phyloP scores from a whole-genome alignment of 2,113 vertebrate genomes.

The Otus sunia region DNA sequence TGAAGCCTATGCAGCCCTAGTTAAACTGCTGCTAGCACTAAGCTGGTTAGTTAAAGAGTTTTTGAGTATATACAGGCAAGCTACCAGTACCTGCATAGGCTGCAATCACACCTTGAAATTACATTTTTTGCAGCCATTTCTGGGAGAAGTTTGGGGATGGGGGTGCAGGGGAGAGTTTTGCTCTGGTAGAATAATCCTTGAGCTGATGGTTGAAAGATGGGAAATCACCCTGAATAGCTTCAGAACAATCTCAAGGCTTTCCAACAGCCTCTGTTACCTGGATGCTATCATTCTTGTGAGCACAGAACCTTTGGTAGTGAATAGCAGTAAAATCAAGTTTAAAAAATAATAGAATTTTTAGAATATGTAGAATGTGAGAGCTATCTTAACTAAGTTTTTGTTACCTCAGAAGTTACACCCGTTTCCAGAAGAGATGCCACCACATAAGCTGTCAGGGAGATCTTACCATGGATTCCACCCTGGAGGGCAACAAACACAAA shows the following conservation, averaged over 20 bases:
- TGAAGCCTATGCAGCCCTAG: not conserved
- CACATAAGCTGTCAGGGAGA: constrained; percentile 90
- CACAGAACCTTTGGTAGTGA: not conserved
- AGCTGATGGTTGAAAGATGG: not conserved
- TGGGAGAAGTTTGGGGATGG: not conserved
- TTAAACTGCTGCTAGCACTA: not conserved
- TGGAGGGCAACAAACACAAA: constrained; percentile 46
- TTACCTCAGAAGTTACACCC: constrained; percentile 86
- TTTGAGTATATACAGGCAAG: not conserved
- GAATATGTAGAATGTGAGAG: not conserved
- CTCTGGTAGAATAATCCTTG: not conserved
- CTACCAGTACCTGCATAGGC: not conserved
- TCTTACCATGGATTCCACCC: constrained; percentile 91
- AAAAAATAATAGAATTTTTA: not conserved
- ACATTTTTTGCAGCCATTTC: not conserved
- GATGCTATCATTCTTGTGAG: not conserved
- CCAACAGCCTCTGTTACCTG: not conserved
- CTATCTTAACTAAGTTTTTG: not conserved
- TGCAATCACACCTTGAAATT: not conserved
- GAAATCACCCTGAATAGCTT: not conserved
- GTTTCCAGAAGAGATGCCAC: constrained; percentile 89
- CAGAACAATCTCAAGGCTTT: not conserved
- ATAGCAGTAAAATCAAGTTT: not conserved
- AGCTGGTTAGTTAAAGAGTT: not conserved
- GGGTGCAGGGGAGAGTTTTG: not conserved